Evolutionary conservation across 2,888 invertebrate genomes (phyloP).

Genomic region (Ichneumon xanthorius): DNA sequence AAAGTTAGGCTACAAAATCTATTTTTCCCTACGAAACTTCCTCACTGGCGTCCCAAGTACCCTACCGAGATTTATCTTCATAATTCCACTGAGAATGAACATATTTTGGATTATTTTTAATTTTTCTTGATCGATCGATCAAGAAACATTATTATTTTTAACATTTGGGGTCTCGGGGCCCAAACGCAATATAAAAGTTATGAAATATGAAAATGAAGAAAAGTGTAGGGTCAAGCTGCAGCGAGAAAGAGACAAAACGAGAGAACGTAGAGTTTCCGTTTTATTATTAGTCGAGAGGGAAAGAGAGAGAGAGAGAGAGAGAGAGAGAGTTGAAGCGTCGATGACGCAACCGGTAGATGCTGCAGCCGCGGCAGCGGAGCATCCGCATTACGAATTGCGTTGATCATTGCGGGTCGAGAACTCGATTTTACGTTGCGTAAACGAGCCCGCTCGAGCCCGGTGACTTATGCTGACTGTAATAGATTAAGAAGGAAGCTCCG

Average conservation of each 20-base stretch:
- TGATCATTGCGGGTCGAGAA: conserved; percentile 50
- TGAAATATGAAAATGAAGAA: not conserved
- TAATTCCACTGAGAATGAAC: too few species aligned
- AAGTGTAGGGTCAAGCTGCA: not conserved
- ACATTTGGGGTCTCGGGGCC: not conserved
- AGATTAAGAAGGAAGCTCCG: not conserved
- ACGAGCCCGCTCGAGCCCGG: not conserved
- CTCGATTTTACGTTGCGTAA: conserved; percentile 47
- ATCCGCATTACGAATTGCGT: conserved; percentile 64
- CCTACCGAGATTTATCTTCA: too few species aligned
- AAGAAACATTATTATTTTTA: not conserved
- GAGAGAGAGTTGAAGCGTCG: conserved; percentile 40
- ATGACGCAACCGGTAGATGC: conserved; percentile 63
- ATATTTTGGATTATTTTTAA: too few species aligned
- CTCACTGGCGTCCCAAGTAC: too few species aligned
- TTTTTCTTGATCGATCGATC: too few species aligned
- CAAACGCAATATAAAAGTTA: not conserved
- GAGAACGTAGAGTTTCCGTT: conserved; percentile 59
- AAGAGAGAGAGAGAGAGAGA: conserved; percentile 24
- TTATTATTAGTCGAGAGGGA: conserved; percentile 56
- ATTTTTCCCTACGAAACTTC: too few species aligned
- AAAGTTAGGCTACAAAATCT: too few species aligned
- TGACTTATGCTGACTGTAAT: not conserved
- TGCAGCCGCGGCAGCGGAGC: conserved; percentile 34
- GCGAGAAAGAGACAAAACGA: conserved; percentile 21